phyloP scores from a whole-genome alignment of 2,113 vertebrate genomes.

The Scomber japonicus region DNA sequence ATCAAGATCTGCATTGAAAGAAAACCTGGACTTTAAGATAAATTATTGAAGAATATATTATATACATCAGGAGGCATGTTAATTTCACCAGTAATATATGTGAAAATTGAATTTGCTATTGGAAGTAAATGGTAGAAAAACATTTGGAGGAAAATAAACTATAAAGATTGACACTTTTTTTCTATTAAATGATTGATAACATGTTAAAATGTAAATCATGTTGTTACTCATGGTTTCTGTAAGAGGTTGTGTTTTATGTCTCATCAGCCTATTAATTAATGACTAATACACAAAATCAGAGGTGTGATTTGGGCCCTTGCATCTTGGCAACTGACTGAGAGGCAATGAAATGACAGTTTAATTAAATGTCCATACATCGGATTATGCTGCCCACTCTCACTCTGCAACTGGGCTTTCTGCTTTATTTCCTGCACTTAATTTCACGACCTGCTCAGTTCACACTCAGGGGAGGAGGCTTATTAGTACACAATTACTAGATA shows the following conservation, averaged over 20 bases:
- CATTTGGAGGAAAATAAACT: not conserved
- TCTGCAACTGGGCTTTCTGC: conserved; percentile 14
- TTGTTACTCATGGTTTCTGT: not conserved
- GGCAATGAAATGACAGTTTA: conserved; percentile 21
- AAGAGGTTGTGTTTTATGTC: not conserved
- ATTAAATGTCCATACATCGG: conserved; percentile 51
- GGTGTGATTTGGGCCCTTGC: conserved; percentile 15
- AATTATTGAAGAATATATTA: conserved; percentile 15
- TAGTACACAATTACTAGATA: too few relatives aligned
- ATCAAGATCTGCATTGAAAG: conserved; percentile 66
- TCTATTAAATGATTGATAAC: not conserved
- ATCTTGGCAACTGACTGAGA: conserved; percentile 47
- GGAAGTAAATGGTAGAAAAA: not conserved
- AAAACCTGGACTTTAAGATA: conserved; percentile 49
- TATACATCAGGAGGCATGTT: conserved; percentile 7
- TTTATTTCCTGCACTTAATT: conserved; percentile 45
- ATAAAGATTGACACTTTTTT: not conserved
- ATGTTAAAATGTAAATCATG: conserved; percentile 5
- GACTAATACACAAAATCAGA: conserved; percentile 16
- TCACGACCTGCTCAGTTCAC: conserved; percentile 9
- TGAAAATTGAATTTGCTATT: not conserved
- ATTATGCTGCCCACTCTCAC: conserved; percentile 48
- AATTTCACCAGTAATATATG: conserved; percentile 7
- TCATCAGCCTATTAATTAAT: conserved; percentile 27
- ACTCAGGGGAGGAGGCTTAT: too few relatives aligned